Evolutionary conservation across 1,140 invertebrate species (phyloP).

Genomic region (Ceratitis capitata): DNA sequence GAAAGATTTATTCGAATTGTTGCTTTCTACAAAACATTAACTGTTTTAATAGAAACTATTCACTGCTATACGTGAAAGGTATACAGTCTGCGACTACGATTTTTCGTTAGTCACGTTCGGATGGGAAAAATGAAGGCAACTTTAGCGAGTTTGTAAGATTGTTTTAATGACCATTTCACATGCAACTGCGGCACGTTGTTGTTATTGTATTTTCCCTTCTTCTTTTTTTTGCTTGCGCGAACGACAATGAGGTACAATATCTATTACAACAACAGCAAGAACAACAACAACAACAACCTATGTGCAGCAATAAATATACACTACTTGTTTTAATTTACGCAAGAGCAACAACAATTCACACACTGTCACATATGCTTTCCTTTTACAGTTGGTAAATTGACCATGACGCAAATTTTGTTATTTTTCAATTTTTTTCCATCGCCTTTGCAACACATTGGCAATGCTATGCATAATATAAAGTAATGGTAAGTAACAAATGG

Average conservation of each 20-base stretch:
- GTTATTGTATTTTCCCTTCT: no score
- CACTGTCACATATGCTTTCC: no score
- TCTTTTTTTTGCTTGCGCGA: no score
- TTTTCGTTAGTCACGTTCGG: no score
- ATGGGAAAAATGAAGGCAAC: no score
- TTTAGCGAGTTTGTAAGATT: background rate
- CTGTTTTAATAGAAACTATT: no score
- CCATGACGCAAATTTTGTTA: background rate
- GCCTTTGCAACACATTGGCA: background rate
- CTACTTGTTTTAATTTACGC: background rate
- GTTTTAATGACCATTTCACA: constrained; percentile 4
- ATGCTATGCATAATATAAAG: no score
- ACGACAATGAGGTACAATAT: background rate
- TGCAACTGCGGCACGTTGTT: background rate
- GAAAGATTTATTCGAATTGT: no score
- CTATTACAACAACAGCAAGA: background rate
- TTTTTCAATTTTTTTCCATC: background rate
- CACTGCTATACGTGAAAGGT: no score
- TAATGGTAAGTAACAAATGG: background rate
- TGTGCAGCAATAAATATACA: background rate
- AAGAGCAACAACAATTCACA: background rate
- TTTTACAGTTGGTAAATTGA: background rate
- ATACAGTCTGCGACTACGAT: no score
- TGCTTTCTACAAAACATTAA: no score
- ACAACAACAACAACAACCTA: no score